Conservation (phyloP, 1,140 invertebrate species). For the Hyphantria cunea region DNA sequence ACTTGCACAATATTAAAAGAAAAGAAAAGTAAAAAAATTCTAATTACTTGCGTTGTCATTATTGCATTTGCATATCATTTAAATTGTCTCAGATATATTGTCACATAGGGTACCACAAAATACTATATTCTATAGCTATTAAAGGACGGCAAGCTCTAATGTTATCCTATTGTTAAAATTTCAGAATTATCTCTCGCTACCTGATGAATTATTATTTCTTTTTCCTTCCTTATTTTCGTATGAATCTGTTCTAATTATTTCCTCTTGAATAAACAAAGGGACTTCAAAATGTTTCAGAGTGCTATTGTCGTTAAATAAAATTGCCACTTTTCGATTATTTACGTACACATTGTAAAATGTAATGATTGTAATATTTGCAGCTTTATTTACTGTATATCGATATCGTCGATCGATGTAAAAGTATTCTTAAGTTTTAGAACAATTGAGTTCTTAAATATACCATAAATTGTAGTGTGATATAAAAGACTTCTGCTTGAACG, state of each 20-base stretch:
- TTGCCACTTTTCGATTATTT: conserved; percentile 20
- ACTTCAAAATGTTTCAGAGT: conserved; percentile 36
- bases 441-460: too few species aligned
- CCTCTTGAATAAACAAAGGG: conserved; percentile 71
- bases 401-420: too few species aligned
- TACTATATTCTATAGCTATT: conserved; percentile 5
- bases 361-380: background rate
- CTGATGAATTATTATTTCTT: conserved; percentile 73
- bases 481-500: too few species aligned
- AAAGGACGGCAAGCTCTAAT: conserved; percentile 36
- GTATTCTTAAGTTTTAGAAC: too few species aligned
- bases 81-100: too few species aligned
- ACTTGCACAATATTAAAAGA: too few species aligned
- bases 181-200: conserved; percentile 69
- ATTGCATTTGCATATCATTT: too few species aligned
- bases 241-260: conserved; percentile 75
- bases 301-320: conserved; percentile 26
- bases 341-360: conserved; percentile 6
- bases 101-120: background rate
- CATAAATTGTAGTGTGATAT: too few species aligned
- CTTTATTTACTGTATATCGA: too few species aligned
- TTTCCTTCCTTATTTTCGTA: conserved; percentile 56
- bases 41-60: too few species aligned
- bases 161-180: conserved; percentile 62
- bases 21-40: too few species aligned